phyloP scores from a whole-genome alignment of 2,888 invertebrate genomes.

The Crossocerus cetratus region DNA sequence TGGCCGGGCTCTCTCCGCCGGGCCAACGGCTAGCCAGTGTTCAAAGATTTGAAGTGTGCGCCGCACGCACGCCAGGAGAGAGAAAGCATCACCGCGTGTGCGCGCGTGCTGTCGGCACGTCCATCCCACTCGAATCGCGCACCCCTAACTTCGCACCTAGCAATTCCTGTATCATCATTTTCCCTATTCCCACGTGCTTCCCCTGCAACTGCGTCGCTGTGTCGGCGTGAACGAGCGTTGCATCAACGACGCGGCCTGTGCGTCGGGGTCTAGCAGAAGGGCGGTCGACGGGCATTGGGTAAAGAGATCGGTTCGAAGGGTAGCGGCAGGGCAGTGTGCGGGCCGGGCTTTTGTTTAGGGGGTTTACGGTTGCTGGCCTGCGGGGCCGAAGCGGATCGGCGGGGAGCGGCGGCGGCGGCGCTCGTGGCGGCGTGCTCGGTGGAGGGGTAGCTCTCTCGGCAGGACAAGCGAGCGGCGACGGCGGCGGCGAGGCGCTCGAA shows the following conservation, averaged over 20 bases:
- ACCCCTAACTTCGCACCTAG: too few relatives aligned
- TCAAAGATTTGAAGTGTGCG: slow-evolving; percentile 59
- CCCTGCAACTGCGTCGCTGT: neutral
- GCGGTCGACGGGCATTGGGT: neutral
- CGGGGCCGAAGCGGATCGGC: too few relatives aligned
- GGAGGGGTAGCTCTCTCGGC: slow-evolving; percentile 40
- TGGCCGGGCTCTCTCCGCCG: slow-evolving; percentile 51
- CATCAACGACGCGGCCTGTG: neutral
- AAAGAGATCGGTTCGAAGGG: neutral
- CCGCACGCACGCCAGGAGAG: slow-evolving; percentile 46
- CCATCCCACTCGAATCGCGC: slow-evolving; percentile 1
- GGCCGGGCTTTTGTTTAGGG: slow-evolving; percentile 32
- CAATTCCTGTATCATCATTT: too few relatives aligned
- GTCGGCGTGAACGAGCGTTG: neutral
- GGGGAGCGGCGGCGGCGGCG: slow-evolving; percentile 1
- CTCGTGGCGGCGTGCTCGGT: neutral
- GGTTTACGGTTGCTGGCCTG: neutral
- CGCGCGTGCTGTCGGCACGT: slow-evolving; percentile 45
- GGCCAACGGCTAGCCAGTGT: slow-evolving; percentile 61
- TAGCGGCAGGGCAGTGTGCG: too few relatives aligned
- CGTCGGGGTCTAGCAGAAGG: neutral
- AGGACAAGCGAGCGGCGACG: slow-evolving; percentile 20
- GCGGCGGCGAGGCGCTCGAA: neutral
- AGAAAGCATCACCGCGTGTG: slow-evolving; percentile 53
- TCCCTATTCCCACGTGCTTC: too few relatives aligned